These are phyloP conservation scores for Chelon labrosus DNA, from an alignment of 2,797 vertebrate genomes.

Conservation along the genomic window DNA sequence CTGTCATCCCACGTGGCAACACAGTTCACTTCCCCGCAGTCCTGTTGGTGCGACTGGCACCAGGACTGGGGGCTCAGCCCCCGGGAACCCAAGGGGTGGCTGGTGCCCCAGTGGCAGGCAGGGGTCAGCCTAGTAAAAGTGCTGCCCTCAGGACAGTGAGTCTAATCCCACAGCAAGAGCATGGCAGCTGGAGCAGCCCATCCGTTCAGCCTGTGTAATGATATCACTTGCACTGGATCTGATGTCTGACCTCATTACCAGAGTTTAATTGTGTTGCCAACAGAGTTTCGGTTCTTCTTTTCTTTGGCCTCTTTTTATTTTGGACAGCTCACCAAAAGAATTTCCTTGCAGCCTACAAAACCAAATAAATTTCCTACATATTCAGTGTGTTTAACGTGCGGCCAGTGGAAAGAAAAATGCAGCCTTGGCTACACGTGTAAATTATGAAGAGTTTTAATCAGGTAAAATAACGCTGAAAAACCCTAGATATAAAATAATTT, in stretches of 20 bases:
- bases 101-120: slow-evolving; percentile 73
- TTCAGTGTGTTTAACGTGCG: slow-evolving; percentile 82
- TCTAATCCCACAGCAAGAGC: slow-evolving; percentile 86
- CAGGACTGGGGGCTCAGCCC: slow-evolving; percentile 68
- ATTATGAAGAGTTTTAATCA: not conserved
- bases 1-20: slow-evolving; percentile 85
- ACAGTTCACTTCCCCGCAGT: slow-evolving; percentile 82
- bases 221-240: slow-evolving; percentile 98
- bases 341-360: slow-evolving; percentile 76
- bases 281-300: slow-evolving; percentile 95
- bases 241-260: slow-evolving; percentile 99
- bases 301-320: slow-evolving; percentile 90
- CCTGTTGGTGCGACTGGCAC: slow-evolving; percentile 79
- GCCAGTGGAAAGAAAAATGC: not conserved
- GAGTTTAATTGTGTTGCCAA: slow-evolving; percentile 99
- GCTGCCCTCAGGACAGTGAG: slow-evolving; percentile 84
- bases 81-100: slow-evolving; percentile 68
- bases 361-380: slow-evolving; percentile 90
- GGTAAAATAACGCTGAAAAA: not conserved
- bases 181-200: slow-evolving; percentile 89
- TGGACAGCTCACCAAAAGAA: slow-evolving; percentile 93
- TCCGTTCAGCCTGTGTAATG: slow-evolving; percentile 93
- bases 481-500: not conserved
- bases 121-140: slow-evolving; percentile 82
- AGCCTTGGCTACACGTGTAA: not conserved